phyloP scores from a whole-genome alignment of 2,113 vertebrate species.

The Tyto alba region DNA sequence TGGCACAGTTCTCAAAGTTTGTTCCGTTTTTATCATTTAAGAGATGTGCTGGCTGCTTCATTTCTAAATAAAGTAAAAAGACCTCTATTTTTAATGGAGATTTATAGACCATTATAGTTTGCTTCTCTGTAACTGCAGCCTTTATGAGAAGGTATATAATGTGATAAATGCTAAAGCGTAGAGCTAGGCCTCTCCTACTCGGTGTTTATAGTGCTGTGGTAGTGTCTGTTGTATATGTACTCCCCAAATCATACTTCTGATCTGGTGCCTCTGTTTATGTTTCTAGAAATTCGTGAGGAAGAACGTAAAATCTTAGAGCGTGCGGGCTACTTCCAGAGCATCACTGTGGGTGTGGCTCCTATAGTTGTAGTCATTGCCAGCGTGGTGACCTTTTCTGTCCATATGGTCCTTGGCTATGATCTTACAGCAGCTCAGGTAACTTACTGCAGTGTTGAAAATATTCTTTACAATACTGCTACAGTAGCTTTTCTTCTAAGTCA shows the following conservation, averaged over 20 bases:
- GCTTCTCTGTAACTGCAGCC: not conserved
- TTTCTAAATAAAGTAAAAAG: not conserved
- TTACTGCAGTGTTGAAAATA: not conserved
- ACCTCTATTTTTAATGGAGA: not conserved
- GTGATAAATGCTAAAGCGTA: not conserved
- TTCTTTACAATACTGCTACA: not conserved
- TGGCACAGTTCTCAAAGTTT: not conserved
- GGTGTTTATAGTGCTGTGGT: not conserved
- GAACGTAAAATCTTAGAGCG: constrained; percentile 83
- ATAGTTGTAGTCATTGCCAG: constrained; percentile 92
- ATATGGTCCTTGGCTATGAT: constrained; percentile 90
- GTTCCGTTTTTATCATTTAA: not conserved
- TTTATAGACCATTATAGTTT: not conserved
- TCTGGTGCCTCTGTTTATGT: not conserved
- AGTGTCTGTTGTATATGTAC: not conserved
- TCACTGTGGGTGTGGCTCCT: constrained; percentile 89
- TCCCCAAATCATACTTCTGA: not conserved
- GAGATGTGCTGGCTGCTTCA: not conserved
- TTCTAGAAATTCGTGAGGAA: constrained; percentile 84
- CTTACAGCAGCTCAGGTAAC: constrained; percentile 88
- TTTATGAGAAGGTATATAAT: not conserved
- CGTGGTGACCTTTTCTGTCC: constrained; percentile 88
- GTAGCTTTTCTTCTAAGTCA: not conserved
- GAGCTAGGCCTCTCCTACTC: not conserved
- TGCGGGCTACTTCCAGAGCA: constrained; percentile 91